phyloP scores from a whole-genome alignment of 2,797 vertebrate species.

The Fringilla coelebs region DNA sequence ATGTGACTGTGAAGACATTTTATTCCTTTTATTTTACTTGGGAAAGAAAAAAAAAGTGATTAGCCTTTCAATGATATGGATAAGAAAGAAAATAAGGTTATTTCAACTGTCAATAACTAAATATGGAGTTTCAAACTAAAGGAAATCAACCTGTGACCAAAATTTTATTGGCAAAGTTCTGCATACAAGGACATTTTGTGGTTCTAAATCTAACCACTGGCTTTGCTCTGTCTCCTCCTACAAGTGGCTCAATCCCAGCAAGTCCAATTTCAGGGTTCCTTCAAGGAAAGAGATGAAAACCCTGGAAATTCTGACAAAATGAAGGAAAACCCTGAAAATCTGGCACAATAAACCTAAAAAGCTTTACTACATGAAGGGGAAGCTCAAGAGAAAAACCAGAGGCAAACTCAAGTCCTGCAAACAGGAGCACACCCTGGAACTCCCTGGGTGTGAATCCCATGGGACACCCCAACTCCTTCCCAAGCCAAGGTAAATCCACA shows the following conservation, averaged over 20 bases:
- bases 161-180: neutral
- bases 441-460: neutral
- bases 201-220: neutral
- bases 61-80: neutral
- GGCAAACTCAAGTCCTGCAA: neutral
- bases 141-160: neutral
- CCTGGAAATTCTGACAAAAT: neutral
- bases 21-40: constrained; percentile 22
- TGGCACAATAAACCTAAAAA: rapidly evolving
- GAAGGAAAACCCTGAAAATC: neutral
- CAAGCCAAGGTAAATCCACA: neutral
- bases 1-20: neutral
- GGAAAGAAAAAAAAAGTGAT: neutral
- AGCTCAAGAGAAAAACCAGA: neutral
- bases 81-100: neutral
- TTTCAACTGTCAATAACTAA: neutral
- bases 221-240: neutral
- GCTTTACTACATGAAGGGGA: neutral
- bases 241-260: neutral
- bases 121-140: neutral
- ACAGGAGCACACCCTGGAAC: neutral
- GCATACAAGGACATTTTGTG: neutral
- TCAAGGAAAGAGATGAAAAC: neutral
- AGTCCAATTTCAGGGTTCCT: neutral
- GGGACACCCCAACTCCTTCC: neutral